phyloP scores from a whole-genome alignment of 92 coral and sea anemone genomes.

The Epizoanthus fatuus region DNA sequence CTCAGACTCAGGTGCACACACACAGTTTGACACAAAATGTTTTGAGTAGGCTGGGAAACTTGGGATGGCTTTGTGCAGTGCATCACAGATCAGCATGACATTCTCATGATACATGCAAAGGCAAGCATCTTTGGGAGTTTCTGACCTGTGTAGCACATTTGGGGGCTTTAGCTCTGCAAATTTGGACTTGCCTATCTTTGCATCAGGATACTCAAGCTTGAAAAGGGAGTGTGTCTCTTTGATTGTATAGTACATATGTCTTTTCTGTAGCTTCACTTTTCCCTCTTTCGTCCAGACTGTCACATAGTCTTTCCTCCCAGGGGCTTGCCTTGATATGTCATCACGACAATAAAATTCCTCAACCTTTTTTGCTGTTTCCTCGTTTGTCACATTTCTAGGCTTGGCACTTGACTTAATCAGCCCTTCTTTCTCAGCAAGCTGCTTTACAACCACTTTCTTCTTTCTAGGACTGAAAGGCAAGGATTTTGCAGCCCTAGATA shows the following conservation, averaged over 20 bases:
- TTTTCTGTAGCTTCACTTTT: constrained; percentile 68
- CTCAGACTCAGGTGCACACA: constrained; percentile 49
- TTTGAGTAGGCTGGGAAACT: constrained; percentile 63
- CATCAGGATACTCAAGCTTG: constrained; percentile 64
- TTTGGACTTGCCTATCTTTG: constrained; percentile 59
- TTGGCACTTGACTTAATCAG: constrained; percentile 57
- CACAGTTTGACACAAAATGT: constrained; percentile 58
- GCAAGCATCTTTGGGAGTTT: constrained; percentile 66
- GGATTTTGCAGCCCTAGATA: constrained; percentile 52
- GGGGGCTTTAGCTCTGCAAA: constrained; percentile 68
- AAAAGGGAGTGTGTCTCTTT: constrained; percentile 70
- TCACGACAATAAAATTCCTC: constrained; percentile 44
- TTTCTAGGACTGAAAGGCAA: constrained; percentile 55
- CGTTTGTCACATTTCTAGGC: constrained; percentile 56
- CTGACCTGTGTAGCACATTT: constrained; percentile 69
- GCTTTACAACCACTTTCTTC: constrained; percentile 61
- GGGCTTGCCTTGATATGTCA: constrained; percentile 67
- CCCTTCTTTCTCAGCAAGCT: constrained; percentile 62
- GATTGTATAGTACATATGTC: constrained; percentile 58
- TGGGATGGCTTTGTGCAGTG: constrained; percentile 59
- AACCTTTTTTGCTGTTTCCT: constrained; percentile 57
- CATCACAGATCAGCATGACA: constrained; percentile 52
- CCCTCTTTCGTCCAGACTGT: constrained; percentile 60
- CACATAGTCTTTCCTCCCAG: constrained; percentile 58
- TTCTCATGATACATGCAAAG: constrained; percentile 65